Conservation (phyloP, 2,888 invertebrate genomes). For the Thecocarcelia acutangulata region DNA sequence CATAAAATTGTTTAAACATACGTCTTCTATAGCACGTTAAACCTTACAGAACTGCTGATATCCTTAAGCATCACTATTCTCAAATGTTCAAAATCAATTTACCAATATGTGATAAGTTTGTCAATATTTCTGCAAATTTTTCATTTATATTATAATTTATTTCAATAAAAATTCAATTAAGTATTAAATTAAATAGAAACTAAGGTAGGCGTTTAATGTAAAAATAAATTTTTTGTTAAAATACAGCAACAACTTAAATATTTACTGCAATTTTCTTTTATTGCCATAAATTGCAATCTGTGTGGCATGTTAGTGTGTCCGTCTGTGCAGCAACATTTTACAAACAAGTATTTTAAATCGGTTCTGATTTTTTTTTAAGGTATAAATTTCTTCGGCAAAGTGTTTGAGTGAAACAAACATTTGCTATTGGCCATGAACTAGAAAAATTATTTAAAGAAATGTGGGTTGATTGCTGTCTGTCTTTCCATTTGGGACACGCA, state of each 20-base stretch:
- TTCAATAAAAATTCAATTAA: too few relatives aligned
- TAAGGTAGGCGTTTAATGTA: neutral
- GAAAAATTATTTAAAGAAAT: conserved; percentile 44
- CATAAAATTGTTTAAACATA: too few relatives aligned
- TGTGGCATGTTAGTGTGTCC: neutral
- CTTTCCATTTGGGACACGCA: neutral
- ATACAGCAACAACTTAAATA: conserved; percentile 27
- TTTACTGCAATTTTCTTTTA: conserved; percentile 46
- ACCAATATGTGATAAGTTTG: too few relatives aligned
- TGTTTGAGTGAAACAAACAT: neutral
- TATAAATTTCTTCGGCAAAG: neutral
- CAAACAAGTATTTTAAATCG: conserved; percentile 26
- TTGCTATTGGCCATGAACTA: conserved; percentile 67
- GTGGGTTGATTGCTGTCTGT: conserved; percentile 23
- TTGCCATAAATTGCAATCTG: conserved; percentile 39
- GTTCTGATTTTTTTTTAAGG: neutral
- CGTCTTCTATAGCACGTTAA: too few relatives aligned
- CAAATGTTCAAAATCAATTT: too few relatives aligned
- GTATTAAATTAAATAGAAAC: too few relatives aligned
- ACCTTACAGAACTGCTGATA: too few relatives aligned
- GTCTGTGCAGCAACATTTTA: conserved; percentile 19
- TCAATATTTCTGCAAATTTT: too few relatives aligned
- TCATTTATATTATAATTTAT: too few relatives aligned
- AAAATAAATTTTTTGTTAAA: neutral
- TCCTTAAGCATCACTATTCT: too few relatives aligned